Evolutionary conservation across 1,140 invertebrate species (phyloP), one percentile per base, ranked within the genome.

Genomic region (Habropoda laboriosa): DNA sequence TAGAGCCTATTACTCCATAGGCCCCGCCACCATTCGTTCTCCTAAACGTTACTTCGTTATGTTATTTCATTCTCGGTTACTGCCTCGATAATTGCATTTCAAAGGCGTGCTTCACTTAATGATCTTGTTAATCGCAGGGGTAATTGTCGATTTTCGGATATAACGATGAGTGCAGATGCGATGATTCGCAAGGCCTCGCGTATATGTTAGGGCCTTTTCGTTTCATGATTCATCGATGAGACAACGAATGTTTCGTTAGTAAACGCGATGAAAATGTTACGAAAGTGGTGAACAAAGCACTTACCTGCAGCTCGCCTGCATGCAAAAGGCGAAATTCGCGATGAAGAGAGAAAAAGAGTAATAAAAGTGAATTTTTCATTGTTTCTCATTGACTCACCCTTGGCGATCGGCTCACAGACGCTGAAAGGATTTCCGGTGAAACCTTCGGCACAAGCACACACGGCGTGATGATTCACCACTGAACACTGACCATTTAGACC

Each of bases 371-470:
- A 40, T 38, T 38, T 13, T 38, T 24, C 8, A 7, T 21, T 45
- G 16, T 51, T 57, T 27, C 24, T 21, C 0, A 27, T 27, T 61
- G 71, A 93, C 92, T 93, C 82, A 93, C 92, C 92, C 75, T 93
- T 93, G 63, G 73, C 79, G 71, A 92, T 55, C 35, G 84, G 86
- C 53, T 91, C 89, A 78, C 95, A 96, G 32, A 89, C 89, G 47
- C 90, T 92, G 88, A 94, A 95, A 12, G 95, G 94, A 92, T 95
- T 94, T 27, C 95, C 95, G 57, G 89, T 92, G 85, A 92, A 94
- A 57, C 94, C 94, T 45, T 93, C 90, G 57, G 87, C 85, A 81
- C 94, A 95, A 35, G 88, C 89, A 83, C 94, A 95, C 24, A 93
- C 89, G 2, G 94, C 93, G n/a, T 93, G 92, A 76, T 94, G 94